Percentiles rank a stretch among this genome's conserved stretches.
phyloP scores from a whole-genome alignment of 2,888 invertebrate genomes.

The Athalia rosae region DNA sequence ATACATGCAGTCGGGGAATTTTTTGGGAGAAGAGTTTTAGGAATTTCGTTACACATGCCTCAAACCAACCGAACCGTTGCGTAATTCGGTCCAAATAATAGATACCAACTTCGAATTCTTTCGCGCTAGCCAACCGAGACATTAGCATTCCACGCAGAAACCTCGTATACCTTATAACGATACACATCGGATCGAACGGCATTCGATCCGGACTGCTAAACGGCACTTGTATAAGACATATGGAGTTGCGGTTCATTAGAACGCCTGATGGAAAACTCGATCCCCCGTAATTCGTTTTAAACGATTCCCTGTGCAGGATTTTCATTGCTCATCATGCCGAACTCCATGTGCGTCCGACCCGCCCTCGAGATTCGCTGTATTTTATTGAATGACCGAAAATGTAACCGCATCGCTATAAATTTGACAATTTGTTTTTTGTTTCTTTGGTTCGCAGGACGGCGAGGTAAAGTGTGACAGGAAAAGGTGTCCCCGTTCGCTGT shows the following conservation, averaged over 20 bases:
- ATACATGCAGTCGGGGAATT: constrained; percentile 7
- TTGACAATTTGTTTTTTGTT: constrained; percentile 51
- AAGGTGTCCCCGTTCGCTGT: constrained; percentile 85
- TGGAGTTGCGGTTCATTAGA: too few relatives aligned
- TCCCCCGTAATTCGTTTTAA: too few relatives aligned
- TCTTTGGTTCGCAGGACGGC: constrained; percentile 80
- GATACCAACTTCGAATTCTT: background rate
- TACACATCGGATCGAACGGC: too few relatives aligned
- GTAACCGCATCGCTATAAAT: background rate
- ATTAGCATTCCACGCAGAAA: too few relatives aligned
- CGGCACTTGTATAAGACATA: constrained; percentile 20
- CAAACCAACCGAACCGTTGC: background rate
- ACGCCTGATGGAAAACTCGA: too few relatives aligned
- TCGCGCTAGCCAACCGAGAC: too few relatives aligned
- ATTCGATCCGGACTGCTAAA: too few relatives aligned
- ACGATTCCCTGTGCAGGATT: too few relatives aligned
- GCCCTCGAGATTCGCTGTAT: too few relatives aligned
- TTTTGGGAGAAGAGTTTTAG: background rate
- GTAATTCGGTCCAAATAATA: background rate
- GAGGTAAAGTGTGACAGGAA: constrained; percentile 87
- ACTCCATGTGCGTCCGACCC: too few relatives aligned
- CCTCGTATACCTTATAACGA: too few relatives aligned
- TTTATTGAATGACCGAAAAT: background rate
- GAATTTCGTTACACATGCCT: constrained; percentile 1
- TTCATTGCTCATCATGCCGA: too few relatives aligned